Evolutionary conservation across 2,888 invertebrate genomes (phyloP).

Genomic region (Lasioglossum leucozonium): DNA sequence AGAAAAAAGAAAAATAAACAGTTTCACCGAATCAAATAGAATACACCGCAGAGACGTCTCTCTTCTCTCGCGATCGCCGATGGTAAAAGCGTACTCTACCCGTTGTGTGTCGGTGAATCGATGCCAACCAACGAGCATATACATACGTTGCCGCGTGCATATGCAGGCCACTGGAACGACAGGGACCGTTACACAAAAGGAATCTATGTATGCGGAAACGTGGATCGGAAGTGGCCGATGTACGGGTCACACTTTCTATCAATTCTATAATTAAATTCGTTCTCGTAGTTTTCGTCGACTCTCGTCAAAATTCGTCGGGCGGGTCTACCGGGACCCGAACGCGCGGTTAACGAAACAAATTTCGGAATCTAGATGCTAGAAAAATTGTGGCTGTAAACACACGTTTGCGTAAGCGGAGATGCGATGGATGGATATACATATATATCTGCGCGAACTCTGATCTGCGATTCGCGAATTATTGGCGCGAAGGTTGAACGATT

Average conservation of each 20-base stretch:
- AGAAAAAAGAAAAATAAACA: background rate
- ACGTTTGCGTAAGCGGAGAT: background rate
- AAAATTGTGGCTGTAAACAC: background rate
- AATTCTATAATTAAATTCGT: background rate
- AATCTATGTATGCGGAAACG: background rate
- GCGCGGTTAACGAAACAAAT: background rate
- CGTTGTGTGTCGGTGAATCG: background rate
- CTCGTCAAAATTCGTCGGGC: background rate
- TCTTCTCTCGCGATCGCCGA: background rate
- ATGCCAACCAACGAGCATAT: background rate
- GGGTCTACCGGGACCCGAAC: background rate
- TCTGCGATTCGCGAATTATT: background rate
- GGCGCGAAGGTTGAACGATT: background rate
- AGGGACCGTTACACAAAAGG: background rate
- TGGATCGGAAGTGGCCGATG: background rate
- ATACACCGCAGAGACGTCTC: background rate
- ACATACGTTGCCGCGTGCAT: background rate
- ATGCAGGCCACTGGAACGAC: background rate
- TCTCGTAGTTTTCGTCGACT: background rate
- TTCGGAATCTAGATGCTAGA: background rate
- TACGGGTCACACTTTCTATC: background rate
- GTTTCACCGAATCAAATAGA: background rate
- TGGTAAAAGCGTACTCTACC: background rate
- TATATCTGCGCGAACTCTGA: background rate
- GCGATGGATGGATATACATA: too few relatives aligned